These are phyloP conservation scores for Tetrapedia diversipes DNA, from an alignment of 2,888 invertebrate species.

Conservation along the genomic window DNA sequence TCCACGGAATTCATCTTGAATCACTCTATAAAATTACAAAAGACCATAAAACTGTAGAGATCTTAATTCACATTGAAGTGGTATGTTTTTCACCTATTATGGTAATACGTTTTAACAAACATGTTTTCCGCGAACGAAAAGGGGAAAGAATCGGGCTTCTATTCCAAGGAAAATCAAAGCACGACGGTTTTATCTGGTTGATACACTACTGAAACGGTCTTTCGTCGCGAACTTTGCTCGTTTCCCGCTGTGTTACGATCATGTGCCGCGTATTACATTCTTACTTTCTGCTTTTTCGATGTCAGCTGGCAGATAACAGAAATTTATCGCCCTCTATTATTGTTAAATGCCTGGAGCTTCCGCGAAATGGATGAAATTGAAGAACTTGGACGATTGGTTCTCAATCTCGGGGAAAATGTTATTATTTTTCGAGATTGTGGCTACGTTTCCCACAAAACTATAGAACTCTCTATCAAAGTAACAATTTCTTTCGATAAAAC, in stretches of 20 bases:
- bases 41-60: too few relatives aligned
- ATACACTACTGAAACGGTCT: constrained; percentile 33
- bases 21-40: too few relatives aligned
- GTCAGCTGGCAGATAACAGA: constrained; percentile 29
- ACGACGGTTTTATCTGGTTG: constrained; percentile 1
- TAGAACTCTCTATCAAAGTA: too few relatives aligned
- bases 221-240: constrained; percentile 52
- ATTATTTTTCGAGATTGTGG: too few relatives aligned
- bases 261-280: constrained; percentile 46
- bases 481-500: too few relatives aligned
- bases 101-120: not conserved
- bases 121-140: not conserved
- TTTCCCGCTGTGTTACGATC: constrained; percentile 50
- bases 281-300: constrained; percentile 34
- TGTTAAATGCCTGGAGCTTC: not conserved
- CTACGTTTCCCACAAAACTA: too few relatives aligned
- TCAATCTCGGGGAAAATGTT: not conserved
- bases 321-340: constrained; percentile 30
- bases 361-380: not conserved
- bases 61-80: too few relatives aligned
- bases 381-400: too few relatives aligned
- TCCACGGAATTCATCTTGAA: too few relatives aligned
- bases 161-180: constrained; percentile 22
- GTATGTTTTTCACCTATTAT: not conserved
- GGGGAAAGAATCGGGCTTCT: constrained; percentile 1